Conservation (phyloP, 1,140 invertebrate genomes). For the Neelides sp. region DNA sequence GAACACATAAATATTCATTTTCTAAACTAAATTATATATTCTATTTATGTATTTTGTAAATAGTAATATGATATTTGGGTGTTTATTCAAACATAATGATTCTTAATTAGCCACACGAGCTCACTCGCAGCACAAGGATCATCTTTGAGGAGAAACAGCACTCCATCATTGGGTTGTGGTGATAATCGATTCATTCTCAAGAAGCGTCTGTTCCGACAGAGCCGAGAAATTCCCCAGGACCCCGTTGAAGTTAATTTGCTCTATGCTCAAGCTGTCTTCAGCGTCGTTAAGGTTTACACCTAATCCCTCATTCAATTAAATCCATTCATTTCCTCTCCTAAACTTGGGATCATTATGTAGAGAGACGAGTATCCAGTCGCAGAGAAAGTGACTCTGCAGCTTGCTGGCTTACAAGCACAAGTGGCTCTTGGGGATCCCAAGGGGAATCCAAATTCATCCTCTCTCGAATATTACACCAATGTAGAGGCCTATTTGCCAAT, state of each 20-base stretch:
- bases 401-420: constrained; percentile 86
- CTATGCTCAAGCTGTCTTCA: constrained; percentile 88
- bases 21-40: too few relatives aligned
- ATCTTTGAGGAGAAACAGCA: background rate
- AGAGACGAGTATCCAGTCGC: constrained; percentile 88
- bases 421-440: constrained; percentile 75
- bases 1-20: too few relatives aligned
- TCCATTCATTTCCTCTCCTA: background rate
- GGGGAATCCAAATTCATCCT: constrained; percentile 41
- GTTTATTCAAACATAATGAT: too few relatives aligned
- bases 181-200: constrained; percentile 90
- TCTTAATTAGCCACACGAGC: background rate
- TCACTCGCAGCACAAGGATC: constrained; percentile 4
- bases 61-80: too few relatives aligned
- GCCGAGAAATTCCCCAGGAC: constrained; percentile 84
- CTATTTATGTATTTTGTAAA: too few relatives aligned
- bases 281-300: constrained; percentile 71
- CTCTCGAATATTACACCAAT: constrained; percentile 63
- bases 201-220: constrained; percentile 72
- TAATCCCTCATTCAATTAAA: background rate
- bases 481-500: constrained; percentile 66
- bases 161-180: constrained; percentile 49
- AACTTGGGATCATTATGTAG: constrained; percentile 37
- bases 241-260: constrained; percentile 87
- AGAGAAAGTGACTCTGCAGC: constrained; percentile 82